Evolutionary conservation across 2,113 vertebrate species (phyloP).

Genomic region (Hassar affinis): DNA sequence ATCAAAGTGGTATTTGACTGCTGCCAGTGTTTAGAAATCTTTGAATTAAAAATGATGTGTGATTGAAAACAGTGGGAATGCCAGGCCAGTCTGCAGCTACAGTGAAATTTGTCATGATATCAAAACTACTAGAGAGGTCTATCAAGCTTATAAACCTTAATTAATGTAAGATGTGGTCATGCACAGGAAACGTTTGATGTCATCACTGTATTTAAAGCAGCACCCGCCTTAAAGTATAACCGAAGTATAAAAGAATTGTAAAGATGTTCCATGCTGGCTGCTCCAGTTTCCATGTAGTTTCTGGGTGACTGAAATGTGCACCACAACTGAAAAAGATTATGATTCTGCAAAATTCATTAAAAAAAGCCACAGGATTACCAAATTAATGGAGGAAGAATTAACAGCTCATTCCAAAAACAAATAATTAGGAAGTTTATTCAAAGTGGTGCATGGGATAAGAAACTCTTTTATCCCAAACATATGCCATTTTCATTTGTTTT

Average conservation of each 20-base stretch:
- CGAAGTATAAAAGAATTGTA: neutral
- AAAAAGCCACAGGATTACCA: conserved; percentile 66
- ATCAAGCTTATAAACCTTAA: neutral
- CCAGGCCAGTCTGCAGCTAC: neutral
- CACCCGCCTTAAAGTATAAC: neutral
- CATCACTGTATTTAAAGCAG: neutral
- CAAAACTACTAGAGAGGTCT: neutral
- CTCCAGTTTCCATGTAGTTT: neutral
- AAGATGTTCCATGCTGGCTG: neutral
- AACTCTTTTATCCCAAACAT: conserved; percentile 44
- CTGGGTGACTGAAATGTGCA: conserved; percentile 54
- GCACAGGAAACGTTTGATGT: neutral
- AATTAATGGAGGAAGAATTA: conserved; percentile 64
- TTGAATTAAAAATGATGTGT: neutral
- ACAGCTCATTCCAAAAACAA: conserved; percentile 59
- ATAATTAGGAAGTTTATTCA: conserved; percentile 61
- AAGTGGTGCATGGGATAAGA: conserved; percentile 56
- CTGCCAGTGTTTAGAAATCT: neutral
- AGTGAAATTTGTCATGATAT: conserved; percentile 5
- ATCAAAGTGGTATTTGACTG: neutral
- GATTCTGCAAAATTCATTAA: conserved; percentile 52
- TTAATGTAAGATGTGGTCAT: conserved; percentile 26
- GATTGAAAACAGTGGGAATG: neutral
- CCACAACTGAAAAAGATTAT: conserved; percentile 51
- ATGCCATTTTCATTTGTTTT: conserved; percentile 63